phyloP scores from a whole-genome alignment of 2,888 invertebrate species.

The Drosophila kokeensis region DNA sequence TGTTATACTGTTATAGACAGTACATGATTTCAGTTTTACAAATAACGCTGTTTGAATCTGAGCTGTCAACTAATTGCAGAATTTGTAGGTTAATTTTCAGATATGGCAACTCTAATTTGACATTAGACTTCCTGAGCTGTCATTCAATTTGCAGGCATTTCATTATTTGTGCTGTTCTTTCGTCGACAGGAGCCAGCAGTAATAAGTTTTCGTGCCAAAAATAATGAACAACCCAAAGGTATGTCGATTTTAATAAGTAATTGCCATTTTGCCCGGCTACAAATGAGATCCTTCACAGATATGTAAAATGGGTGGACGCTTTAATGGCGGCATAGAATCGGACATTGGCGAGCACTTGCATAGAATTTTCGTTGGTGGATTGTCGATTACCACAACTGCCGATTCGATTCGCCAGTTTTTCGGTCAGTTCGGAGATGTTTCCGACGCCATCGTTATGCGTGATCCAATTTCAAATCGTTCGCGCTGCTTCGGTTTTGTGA shows the following conservation, averaged over 20 bases:
- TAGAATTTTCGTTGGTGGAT: constrained; percentile 82
- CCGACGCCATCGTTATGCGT: constrained; percentile 82
- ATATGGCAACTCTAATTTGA: constrained; percentile 51
- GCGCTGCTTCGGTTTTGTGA: constrained; percentile 83
- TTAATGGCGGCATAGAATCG: neutral
- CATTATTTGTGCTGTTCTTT: constrained; percentile 42
- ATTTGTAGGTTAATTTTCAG: neutral
- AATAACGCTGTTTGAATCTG: neutral
- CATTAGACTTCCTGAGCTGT: constrained; percentile 46
- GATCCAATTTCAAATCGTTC: constrained; percentile 82
- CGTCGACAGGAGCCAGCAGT: constrained; percentile 20
- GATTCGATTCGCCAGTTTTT: constrained; percentile 76
- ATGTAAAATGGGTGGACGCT: constrained; percentile 26
- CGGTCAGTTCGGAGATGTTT: constrained; percentile 78
- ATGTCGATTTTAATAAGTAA: constrained; percentile 12
- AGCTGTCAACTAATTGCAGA: neutral
- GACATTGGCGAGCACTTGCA: constrained; percentile 75
- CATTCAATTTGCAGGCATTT: constrained; percentile 45
- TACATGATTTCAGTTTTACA: neutral
- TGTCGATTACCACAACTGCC: constrained; percentile 77
- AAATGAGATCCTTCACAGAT: constrained; percentile 18
- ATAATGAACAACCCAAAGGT: constrained; percentile 62
- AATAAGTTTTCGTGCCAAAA: constrained; percentile 47
- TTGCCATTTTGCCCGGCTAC: neutral
- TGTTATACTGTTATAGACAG: neutral